Percentiles rank a stretch among this genome's conserved stretches.
Conservation (phyloP, 1,140 invertebrate genomes). For the Cecropterus lyciades region DNA sequence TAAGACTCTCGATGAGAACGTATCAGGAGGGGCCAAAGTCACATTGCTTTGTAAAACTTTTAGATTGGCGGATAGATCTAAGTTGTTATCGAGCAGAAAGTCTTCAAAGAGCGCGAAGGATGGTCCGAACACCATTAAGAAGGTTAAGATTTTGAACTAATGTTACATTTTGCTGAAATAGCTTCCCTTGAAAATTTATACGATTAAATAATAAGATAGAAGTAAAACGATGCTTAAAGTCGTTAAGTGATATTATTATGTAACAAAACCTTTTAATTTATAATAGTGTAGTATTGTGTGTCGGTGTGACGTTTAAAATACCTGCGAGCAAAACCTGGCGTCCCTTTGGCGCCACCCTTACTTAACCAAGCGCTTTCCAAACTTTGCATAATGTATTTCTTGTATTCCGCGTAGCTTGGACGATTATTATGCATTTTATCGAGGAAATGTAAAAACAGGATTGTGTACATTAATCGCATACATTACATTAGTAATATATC, state of each 20-base stretch:
- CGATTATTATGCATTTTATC: too few species aligned
- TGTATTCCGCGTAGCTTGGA: background rate
- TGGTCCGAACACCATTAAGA: constrained; percentile 26
- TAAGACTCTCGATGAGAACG: constrained; percentile 67
- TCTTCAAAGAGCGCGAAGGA: constrained; percentile 30
- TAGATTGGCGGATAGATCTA: constrained; percentile 60
- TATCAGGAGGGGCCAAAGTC: constrained; percentile 66
- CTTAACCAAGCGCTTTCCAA: constrained; percentile 50
- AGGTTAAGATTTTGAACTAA: constrained; percentile 16
- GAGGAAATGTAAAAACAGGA: too few species aligned
- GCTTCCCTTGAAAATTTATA: constrained; percentile 6
- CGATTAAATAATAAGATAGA: constrained; percentile 14
- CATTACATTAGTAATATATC: too few species aligned
- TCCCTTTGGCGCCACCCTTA: constrained; percentile 64
- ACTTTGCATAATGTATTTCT: constrained; percentile 32
- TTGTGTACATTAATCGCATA: too few species aligned
- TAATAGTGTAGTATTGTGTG: constrained; percentile 36
- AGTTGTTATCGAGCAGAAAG: constrained; percentile 38
- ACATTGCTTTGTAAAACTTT: constrained; percentile 78
- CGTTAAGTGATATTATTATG: constrained; percentile 28
- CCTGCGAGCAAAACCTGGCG: constrained; percentile 63
- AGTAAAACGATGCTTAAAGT: constrained; percentile 22
- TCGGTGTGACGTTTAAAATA: constrained; percentile 49
- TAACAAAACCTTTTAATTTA: constrained; percentile 34
- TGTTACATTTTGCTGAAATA: constrained; percentile 2